These are phyloP conservation scores for Lordiphosa mommai DNA, from an alignment of 1,140 invertebrate species.

Conservation along the genomic window DNA sequence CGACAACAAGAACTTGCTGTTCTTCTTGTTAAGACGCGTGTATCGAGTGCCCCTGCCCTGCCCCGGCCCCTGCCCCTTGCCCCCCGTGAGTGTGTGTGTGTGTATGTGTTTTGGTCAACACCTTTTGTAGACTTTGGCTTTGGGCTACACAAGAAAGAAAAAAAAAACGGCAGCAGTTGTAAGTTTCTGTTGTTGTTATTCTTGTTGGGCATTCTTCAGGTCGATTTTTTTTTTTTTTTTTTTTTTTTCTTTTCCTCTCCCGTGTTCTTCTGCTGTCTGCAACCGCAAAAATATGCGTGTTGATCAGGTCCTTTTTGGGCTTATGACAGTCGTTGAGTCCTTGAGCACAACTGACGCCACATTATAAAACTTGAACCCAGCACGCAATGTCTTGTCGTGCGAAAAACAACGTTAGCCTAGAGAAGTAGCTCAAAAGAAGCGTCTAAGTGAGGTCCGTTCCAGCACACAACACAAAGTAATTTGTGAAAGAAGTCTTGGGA, in stretches of 20 bases:
- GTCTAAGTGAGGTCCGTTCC: too few species aligned
- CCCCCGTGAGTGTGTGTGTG: too few species aligned
- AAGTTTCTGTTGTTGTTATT: conserved; percentile 50
- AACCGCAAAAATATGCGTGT: conserved; percentile 73
- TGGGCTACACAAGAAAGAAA: conserved; percentile 45
- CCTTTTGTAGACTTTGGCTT: conserved; percentile 74
- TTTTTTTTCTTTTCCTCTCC: not conserved
- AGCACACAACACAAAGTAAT: too few species aligned
- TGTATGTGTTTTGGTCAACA: conserved; percentile 63
- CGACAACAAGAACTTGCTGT: conserved; percentile 22
- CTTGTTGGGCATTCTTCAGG: conserved; percentile 32
- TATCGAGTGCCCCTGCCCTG: conserved; percentile 46
- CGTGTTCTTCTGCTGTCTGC: conserved; percentile 9
- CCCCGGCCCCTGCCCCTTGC: conserved; percentile 13
- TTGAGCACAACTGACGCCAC: conserved; percentile 66
- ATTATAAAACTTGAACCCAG: conserved; percentile 5
- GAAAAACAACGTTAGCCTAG: not conserved
- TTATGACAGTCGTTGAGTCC: conserved; percentile 65
- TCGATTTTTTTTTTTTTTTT: conserved; percentile 13
- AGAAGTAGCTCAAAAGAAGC: conserved; percentile 32
- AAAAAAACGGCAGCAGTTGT: conserved; percentile 68
- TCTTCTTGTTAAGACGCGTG: conserved; percentile 68
- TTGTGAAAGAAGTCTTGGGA: too few species aligned
- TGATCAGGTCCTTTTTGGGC: conserved; percentile 46
- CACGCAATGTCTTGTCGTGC: conserved; percentile 32